A percentile compares a stretch with the other conserved stretches of the same genome.
These are phyloP conservation scores for Pseudobourletiella spinata DNA, from an alignment of 1,140 invertebrate genomes.

Conservation along the genomic window DNA sequence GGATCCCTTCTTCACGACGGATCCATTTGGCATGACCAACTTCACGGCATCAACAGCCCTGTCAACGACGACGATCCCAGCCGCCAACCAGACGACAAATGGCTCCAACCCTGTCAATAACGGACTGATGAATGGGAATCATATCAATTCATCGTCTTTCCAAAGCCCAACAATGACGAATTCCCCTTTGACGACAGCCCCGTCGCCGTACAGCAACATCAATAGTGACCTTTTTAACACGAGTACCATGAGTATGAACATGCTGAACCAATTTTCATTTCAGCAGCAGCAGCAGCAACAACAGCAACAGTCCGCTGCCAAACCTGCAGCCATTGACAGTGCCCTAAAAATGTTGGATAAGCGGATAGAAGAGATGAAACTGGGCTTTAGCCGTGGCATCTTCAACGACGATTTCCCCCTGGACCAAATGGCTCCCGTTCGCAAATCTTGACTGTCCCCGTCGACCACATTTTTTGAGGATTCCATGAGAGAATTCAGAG, in stretches of 20 bases:
- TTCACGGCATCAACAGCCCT: slow-evolving; percentile 44
- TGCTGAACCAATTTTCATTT: slow-evolving; percentile 11
- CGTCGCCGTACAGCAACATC: not conserved
- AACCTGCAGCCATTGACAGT: slow-evolving; percentile 53
- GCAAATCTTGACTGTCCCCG: not conserved
- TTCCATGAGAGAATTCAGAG: too few species aligned
- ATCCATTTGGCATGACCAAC: slow-evolving; percentile 72
- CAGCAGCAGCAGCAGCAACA: not conserved
- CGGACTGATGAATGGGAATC: not conserved
- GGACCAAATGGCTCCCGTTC: not conserved
- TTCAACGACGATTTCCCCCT: slow-evolving; percentile 72
- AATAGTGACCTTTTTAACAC: slow-evolving; percentile 6
- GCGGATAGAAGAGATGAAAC: slow-evolving; percentile 72
- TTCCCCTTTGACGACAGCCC: not conserved
- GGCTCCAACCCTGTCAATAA: slow-evolving; percentile 12
- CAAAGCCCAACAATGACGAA: slow-evolving; percentile 2
- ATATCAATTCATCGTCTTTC: slow-evolving; percentile 12
- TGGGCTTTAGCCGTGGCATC: slow-evolving; percentile 71
- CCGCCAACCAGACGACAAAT: slow-evolving; percentile 1
- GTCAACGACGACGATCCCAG: slow-evolving; percentile 38
- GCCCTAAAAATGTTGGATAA: slow-evolving; percentile 68
- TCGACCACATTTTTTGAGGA: too few species aligned
- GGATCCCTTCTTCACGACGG: slow-evolving; percentile 49
- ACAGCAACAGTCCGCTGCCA: not conserved
- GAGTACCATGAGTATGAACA: slow-evolving; percentile 1